Percentiles rank a stretch among this genome's conserved stretches.
Evolutionary conservation across 2,797 vertebrate species (phyloP).

Genomic region (Sciurus vulgaris): DNA sequence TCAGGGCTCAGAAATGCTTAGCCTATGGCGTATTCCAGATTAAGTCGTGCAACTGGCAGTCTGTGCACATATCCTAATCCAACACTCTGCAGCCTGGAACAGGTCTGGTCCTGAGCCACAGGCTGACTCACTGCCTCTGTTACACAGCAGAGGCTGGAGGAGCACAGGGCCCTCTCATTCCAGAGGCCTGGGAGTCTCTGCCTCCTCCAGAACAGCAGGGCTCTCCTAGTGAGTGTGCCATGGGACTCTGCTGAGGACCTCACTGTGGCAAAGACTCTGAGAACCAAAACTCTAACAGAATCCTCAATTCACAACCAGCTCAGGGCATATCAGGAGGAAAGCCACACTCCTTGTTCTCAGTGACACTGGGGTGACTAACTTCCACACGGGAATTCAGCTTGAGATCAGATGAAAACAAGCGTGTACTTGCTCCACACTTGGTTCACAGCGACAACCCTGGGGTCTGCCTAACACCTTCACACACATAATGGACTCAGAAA

Average conservation of each 20-base stretch:
- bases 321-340: not conserved
- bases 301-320: not conserved
- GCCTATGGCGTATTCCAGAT: no score
- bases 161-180: no score
- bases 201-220: no score
- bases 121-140: no score
- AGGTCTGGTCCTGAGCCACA: no score
- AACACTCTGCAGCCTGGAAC: no score
- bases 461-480: not conserved
- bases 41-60: no score
- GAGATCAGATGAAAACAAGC: not conserved
- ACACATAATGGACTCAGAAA: not conserved
- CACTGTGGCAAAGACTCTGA: not conserved
- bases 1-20: no score
- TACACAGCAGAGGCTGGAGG: no score
- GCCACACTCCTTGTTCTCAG: not conserved
- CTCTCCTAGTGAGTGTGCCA: no score
- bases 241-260: not conserved
- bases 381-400: not conserved
- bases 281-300: not conserved
- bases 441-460: not conserved
- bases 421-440: accelerated
- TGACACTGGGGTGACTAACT: not conserved
- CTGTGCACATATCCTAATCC: no score
- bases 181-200: no score